Base-by-base conservation (phyloP, 2,888 invertebrate species). In the Congeria kusceri region DNA sequence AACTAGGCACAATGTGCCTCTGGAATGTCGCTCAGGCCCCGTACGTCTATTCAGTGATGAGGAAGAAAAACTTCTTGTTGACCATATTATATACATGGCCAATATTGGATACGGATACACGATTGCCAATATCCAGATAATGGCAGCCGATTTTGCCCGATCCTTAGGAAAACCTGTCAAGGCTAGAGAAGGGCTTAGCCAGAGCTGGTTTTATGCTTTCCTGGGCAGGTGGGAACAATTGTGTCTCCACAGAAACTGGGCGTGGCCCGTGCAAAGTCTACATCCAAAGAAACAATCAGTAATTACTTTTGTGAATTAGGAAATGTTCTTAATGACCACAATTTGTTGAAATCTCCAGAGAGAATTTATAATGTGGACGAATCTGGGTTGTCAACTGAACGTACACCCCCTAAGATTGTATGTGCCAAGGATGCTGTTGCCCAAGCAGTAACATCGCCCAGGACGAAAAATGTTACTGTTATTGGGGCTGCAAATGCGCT, bases 301-400 rank as follows among this genome's bases (percentile, higher is more conserved):
- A 39, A 39, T 11, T 85, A 76, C 57, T 80, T 68, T 61, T 58
- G 53, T 20, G 76, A 82, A 39, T 65, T 82, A 0, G 57, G 27
- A 1, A 32, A 5, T 25, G 25, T 81, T 15, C 7, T 77, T 25
- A 56, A 9, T 23, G 27, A 64, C 7, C 32, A 80, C 27, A 49
- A 63, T 13, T 44, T 83, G 15, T 13, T 9, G 15, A 59, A 83
- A 13, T 23, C 56, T n/a, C 82, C 80, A 0, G 58, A 76, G 15
- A 20, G 61, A 11, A 83, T 83, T 18, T 78, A 39, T 15, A 84
- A 82, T 46, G 53, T 73, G 15, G 82, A 85, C 64, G 80, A 83
- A 53, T 70, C 74, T 15, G 82, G 82, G 7, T 27, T 84, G 11
- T 67, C 27, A 13, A 75, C 77, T 15, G 77, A 79, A 44, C 82